These are phyloP conservation scores for Teleopsis dalmanni DNA, from an alignment of 1,140 invertebrate genomes.

Conservation along the genomic window DNA sequence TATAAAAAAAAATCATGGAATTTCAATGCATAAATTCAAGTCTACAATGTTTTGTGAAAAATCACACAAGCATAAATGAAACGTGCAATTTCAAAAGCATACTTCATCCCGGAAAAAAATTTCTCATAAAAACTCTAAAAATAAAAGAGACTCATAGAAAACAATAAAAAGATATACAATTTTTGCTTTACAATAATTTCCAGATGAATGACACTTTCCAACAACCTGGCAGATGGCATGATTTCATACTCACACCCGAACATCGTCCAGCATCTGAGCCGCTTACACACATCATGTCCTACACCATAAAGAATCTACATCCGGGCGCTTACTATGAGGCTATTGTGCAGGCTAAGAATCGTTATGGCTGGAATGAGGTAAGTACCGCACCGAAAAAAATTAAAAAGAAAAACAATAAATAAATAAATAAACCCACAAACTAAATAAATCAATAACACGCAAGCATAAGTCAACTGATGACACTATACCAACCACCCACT, in stretches of 20 bases:
- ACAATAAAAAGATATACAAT: too few relatives aligned
- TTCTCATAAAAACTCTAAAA: too few relatives aligned
- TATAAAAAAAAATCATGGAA: too few relatives aligned
- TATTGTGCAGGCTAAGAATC: constrained; percentile 62
- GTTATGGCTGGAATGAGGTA: constrained; percentile 64
- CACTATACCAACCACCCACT: too few relatives aligned
- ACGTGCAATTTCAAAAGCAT: too few relatives aligned
- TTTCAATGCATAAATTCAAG: too few relatives aligned
- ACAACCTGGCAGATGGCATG: constrained; percentile 64
- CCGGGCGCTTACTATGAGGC: constrained; percentile 60
- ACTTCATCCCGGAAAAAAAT: too few relatives aligned
- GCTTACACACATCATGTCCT: constrained; percentile 49
- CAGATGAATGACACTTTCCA: constrained; percentile 66
- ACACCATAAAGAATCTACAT: constrained; percentile 51
- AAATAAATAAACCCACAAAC: too few relatives aligned
- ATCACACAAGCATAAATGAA: too few relatives aligned
- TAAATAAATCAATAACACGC: neutral
- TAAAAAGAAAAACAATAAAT: neutral
- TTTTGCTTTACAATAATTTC: constrained; percentile 13
- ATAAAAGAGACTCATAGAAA: too few relatives aligned
- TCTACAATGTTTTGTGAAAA: too few relatives aligned
- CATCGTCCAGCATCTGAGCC: constrained; percentile 43
- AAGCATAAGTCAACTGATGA: neutral
- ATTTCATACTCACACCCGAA: constrained; percentile 46
- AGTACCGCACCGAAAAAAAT: constrained; percentile 10